Evolutionary conservation across 2,888 invertebrate species (phyloP).

Genomic region (Cataglyphis cursor): DNA sequence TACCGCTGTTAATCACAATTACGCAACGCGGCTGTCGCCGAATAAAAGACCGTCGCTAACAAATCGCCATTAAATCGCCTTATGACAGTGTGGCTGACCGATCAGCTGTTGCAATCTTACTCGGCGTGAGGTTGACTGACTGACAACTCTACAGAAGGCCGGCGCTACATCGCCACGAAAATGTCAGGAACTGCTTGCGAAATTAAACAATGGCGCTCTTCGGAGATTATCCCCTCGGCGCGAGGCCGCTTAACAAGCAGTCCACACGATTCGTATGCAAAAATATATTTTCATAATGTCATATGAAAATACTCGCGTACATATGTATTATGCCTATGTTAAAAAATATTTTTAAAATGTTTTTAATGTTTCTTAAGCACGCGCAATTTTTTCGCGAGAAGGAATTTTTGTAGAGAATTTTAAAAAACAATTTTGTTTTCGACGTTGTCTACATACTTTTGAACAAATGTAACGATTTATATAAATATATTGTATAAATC

Average conservation of each 20-base stretch:
- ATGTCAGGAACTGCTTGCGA: constrained; percentile 77
- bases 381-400: neutral
- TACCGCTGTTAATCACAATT: constrained; percentile 68
- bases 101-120: constrained; percentile 75
- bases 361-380: neutral
- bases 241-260: neutral
- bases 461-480: neutral
- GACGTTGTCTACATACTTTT: neutral
- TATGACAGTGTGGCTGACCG: constrained; percentile 76
- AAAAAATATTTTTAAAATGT: neutral
- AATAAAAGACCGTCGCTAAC: constrained; percentile 68
- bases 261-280: neutral
- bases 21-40: constrained; percentile 67
- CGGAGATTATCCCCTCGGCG: constrained; percentile 15
- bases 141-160: constrained; percentile 78
- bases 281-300: constrained; percentile 12
- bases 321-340: neutral
- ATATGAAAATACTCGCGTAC: neutral
- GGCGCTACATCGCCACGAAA: constrained; percentile 74
- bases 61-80: constrained; percentile 58
- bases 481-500: neutral
- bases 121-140: constrained; percentile 70
- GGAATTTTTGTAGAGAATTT: neutral
- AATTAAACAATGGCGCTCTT: constrained; percentile 61
- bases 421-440: neutral